phyloP scores from a whole-genome alignment of 1,140 invertebrate species.

The Lordiphosa collinella region DNA sequence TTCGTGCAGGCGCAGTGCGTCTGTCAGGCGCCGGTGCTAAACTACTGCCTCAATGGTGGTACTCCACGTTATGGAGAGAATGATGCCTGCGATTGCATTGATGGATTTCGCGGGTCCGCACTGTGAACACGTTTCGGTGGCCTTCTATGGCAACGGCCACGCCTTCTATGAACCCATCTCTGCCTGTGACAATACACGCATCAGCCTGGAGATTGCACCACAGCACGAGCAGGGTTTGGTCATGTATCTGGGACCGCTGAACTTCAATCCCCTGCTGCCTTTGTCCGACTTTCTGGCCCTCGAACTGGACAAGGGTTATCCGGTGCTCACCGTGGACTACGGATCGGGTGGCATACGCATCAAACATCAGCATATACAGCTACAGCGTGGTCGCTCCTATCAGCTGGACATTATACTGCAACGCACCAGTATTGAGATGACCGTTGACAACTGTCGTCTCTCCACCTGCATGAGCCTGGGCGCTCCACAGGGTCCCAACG shows the following conservation, averaged over 20 bases:
- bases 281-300: slow-evolving; percentile 94
- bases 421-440: slow-evolving; percentile 86
- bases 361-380: slow-evolving; percentile 86
- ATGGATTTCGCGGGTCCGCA: slow-evolving; percentile 90
- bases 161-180: slow-evolving; percentile 92
- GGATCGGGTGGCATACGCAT: slow-evolving; percentile 89
- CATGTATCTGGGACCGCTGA: slow-evolving; percentile 94
- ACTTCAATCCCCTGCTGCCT: slow-evolving; percentile 82
- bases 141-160: slow-evolving; percentile 92
- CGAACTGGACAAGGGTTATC: slow-evolving; percentile 91
- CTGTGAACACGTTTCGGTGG: slow-evolving; percentile 93
- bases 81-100: slow-evolving; percentile 84
- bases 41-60: slow-evolving; percentile 86
- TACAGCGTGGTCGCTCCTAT: slow-evolving; percentile 90
- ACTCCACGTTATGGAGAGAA: slow-evolving; percentile 81
- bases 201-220: slow-evolving; percentile 89
- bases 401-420: slow-evolving; percentile 89
- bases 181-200: slow-evolving; percentile 87
- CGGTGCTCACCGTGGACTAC: slow-evolving; percentile 92
- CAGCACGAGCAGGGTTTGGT: slow-evolving; percentile 88
- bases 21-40: slow-evolving; percentile 82
- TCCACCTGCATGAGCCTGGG: slow-evolving; percentile 86
- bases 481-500: slow-evolving; percentile 85
- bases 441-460: slow-evolving; percentile 87
- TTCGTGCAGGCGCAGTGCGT: slow-evolving; percentile 88